These are phyloP conservation scores for Sarcophaga carnaria DNA, from an alignment of 2,888 invertebrate species.

Conservation along the genomic window DNA sequence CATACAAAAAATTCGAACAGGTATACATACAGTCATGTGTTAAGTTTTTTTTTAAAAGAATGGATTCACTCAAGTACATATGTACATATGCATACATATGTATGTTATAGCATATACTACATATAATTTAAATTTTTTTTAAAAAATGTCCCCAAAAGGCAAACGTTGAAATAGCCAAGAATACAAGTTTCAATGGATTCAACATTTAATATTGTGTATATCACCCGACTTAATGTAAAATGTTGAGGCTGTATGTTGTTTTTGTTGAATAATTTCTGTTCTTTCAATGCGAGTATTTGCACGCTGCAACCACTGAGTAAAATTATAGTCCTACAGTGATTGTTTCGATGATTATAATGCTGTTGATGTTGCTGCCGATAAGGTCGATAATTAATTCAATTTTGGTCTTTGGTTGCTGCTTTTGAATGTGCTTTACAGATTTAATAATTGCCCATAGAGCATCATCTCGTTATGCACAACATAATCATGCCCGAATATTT, in stretches of 20 bases:
- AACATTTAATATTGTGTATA: not conserved
- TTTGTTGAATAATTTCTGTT: no score
- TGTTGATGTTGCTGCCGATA: constrained; percentile 29
- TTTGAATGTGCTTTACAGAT: constrained; percentile 5
- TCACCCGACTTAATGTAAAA: not conserved
- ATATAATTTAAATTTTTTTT: no score
- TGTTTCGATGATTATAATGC: constrained; percentile 38
- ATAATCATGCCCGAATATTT: not conserved
- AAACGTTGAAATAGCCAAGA: not conserved
- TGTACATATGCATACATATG: not conserved
- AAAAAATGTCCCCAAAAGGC: not conserved
- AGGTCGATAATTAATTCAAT: constrained; percentile 64
- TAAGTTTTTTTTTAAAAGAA: not conserved
- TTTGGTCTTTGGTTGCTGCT: constrained; percentile 25
- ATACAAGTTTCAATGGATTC: not conserved
- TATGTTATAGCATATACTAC: no score
- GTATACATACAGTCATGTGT: not conserved
- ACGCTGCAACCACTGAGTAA: no score
- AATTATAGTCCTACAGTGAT: constrained; percentile 19
- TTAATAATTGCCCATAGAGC: no score
- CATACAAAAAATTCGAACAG: not conserved
- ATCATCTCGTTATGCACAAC: not conserved
- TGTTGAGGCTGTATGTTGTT: no score
- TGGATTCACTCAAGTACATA: not conserved
- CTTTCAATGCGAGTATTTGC: no score